These are phyloP conservation scores for Zelleria hepariella DNA, from an alignment of 2,888 invertebrate genomes.

Conservation along the genomic window DNA sequence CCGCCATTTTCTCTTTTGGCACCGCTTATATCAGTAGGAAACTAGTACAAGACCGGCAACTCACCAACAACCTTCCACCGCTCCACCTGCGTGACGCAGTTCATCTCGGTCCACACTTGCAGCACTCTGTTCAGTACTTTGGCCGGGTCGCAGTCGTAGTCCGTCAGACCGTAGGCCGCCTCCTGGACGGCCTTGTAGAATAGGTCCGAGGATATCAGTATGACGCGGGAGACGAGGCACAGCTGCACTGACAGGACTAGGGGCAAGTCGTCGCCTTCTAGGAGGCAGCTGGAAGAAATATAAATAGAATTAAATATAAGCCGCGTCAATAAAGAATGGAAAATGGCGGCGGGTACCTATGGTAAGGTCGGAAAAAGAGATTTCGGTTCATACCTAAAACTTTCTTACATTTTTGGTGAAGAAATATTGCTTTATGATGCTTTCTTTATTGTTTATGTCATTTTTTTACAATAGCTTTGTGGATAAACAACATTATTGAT, in stretches of 20 bases:
- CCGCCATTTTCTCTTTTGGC: no score
- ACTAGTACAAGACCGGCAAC: no score
- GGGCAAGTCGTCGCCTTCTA: conserved; percentile 78
- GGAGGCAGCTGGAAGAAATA: conserved; percentile 68
- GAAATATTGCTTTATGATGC: no score
- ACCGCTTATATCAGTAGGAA: no score
- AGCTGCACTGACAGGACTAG: conserved; percentile 84
- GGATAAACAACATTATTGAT: no score
- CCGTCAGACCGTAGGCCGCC: conserved; percentile 48
- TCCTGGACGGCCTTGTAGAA: conserved; percentile 74
- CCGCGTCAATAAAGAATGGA: background rate
- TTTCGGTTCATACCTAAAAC: no score
- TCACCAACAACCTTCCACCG: conserved; percentile 86
- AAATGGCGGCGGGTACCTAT: no score
- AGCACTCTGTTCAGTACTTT: conserved; percentile 79
- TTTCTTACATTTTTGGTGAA: no score
- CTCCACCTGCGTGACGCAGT: conserved; percentile 82
- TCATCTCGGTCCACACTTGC: conserved; percentile 85
- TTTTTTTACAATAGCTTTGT: no score
- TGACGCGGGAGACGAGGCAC: conserved; percentile 82
- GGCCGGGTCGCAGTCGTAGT: conserved; percentile 70
- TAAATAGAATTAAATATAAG: background rate
- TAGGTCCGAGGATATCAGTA: conserved; percentile 77
- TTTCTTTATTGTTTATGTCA: no score
- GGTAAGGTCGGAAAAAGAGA: no score